Base-by-base conservation (phyloP, 2,113 vertebrate species). In the Balaenoptera acutorostrata region DNA sequence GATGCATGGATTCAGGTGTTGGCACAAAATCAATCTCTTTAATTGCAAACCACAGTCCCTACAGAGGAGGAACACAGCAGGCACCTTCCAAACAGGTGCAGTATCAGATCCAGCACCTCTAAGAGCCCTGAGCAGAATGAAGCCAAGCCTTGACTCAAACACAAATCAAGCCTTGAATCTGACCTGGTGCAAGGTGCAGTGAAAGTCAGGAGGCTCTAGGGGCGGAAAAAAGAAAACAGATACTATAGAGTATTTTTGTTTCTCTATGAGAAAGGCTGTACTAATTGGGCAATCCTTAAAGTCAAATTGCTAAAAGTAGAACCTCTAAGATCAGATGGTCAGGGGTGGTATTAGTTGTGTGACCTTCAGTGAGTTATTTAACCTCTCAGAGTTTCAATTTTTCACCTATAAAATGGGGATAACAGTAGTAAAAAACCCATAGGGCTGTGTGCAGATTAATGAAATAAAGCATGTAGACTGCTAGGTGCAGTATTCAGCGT, bases 91-190 rank as follows among this genome's bases (percentile, higher is more conserved):
- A 64, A 41, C 11, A 78, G 66, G 21, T 72, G 33, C 4, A 25
- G 4, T 57, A 8, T 20, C 0, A 0, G 59, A 36, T 7, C 6
- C 36, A 59, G 41, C 6, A 1, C 9, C 31, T 55, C 49, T 8
- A 13, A 61, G 68, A 46, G 68, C 71, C 33, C 49, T 8, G 33
- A 84, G 49, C 5, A 57, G 27, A 89, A 68, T 1, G 57, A 68
- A 83, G 27, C 20, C 23, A 49, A 33, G 12, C 12, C 41, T 81
- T 49, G 41, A 33, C 64, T 36, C 18, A n/a, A 90, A 61, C 10
- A 64, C 11, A 11, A 3, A 4, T 31, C 5, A 20, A 21, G 44
- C 44, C 74, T 52, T 77, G 74, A 77, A 77, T 71, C 69, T 63
- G 4, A 90, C 68, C 33, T 81, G 59, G 20, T 17, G 33, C 17